These are phyloP conservation scores for Tichodroma muraria DNA, from an alignment of 2,113 vertebrate species.

Conservation along the genomic window DNA sequence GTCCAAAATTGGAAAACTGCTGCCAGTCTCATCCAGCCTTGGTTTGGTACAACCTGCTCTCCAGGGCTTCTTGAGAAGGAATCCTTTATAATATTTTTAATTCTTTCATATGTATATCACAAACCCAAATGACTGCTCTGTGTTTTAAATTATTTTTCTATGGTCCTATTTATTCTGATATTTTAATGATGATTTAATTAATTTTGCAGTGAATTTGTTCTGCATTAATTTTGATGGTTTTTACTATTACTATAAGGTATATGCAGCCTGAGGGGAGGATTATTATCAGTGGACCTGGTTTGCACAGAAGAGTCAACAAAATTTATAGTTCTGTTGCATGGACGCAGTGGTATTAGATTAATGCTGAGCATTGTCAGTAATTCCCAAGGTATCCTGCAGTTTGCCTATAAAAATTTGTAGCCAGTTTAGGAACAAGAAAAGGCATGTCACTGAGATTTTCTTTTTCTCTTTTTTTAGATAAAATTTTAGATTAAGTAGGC, in stretches of 20 bases:
- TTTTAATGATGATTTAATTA: neutral
- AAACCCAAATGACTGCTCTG: neutral
- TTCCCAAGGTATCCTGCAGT: neutral
- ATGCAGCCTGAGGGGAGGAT: neutral
- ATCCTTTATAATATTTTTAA: neutral
- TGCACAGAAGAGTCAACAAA: neutral
- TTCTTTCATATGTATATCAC: neutral
- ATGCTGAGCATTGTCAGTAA: neutral
- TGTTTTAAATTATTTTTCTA: neutral
- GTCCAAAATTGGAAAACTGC: neutral
- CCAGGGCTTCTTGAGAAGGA: neutral
- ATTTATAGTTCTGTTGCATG: neutral
- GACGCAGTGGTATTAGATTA: neutral
- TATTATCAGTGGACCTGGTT: neutral
- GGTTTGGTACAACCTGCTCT: neutral
- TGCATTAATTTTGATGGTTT: neutral
- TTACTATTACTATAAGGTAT: neutral
- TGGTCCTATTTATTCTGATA: neutral
- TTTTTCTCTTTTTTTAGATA: neutral
- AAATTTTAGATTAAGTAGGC: neutral
- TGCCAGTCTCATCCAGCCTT: neutral
- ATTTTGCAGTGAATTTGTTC: neutral
- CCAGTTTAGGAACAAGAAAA: neutral
- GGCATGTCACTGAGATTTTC: neutral
- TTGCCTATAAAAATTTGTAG: neutral